These are phyloP conservation scores for Channallabes apus DNA, from an alignment of 2,797 vertebrate genomes.

Conservation along the genomic window DNA sequence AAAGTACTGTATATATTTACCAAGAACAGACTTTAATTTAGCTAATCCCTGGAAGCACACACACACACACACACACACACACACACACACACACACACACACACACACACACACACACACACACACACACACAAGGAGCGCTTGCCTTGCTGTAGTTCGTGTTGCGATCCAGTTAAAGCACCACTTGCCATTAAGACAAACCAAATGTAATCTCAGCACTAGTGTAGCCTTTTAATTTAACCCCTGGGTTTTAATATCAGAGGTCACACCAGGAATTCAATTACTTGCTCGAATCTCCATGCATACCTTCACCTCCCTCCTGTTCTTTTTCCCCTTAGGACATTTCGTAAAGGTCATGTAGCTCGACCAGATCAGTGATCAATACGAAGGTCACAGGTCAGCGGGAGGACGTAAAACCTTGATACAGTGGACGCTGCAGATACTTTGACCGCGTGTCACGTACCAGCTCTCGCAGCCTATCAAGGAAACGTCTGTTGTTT, in stretches of 20 bases:
- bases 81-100: neutral
- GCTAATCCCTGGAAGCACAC: neutral
- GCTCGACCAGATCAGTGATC: neutral
- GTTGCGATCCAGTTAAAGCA: neutral
- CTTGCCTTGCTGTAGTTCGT: neutral
- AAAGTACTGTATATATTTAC: no score
- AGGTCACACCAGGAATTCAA: neutral
- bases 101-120: no score
- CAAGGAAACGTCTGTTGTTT: neutral
- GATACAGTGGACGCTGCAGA: neutral
- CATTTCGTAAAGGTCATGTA: neutral
- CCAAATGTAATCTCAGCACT: neutral
- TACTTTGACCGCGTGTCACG: neutral
- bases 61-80: no score
- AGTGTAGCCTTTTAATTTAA: neutral
- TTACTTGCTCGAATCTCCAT: neutral
- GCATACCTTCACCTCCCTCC: neutral
- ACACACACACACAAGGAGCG: neutral
- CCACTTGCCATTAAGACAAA: neutral
- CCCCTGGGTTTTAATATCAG: neutral
- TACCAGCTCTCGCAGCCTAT: neutral
- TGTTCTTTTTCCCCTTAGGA: neutral
- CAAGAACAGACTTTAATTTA: no score
- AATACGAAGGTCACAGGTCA: constrained; percentile 11
- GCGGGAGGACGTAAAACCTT: neutral